Evolutionary conservation across 1,140 invertebrate genomes (phyloP).

Genomic region (Atopsyche davidsoni): DNA sequence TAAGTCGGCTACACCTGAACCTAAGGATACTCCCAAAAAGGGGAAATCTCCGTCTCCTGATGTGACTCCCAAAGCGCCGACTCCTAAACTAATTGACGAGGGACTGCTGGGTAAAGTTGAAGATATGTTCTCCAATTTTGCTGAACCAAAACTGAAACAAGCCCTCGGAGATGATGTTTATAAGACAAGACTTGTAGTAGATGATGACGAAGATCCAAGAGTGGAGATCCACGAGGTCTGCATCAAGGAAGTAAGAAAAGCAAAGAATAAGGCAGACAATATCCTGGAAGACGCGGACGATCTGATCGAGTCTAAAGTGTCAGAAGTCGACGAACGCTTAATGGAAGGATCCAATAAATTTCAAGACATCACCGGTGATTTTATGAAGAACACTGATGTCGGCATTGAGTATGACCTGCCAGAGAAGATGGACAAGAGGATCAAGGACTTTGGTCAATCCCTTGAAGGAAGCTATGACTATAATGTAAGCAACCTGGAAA

Average conservation of each 20-base stretch:
- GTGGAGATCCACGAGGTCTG: conserved; percentile 39
- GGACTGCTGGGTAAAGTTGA: conserved; percentile 45
- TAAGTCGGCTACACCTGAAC: conserved; percentile 9
- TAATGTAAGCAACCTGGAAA: conserved; percentile 30
- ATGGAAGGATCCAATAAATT: conserved; percentile 11
- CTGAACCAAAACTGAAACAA: conserved; percentile 36
- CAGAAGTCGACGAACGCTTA: conserved; percentile 6
- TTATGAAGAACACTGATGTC: conserved; percentile 2
- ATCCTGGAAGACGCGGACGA: conserved; percentile 15
- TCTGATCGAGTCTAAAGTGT: conserved; percentile 11
- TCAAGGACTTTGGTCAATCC: conserved; percentile 24
- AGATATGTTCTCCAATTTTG: conserved; percentile 46
- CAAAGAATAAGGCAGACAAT: conserved; percentile 8
- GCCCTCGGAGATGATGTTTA: conserved; percentile 40
- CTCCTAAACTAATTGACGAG: conserved; percentile 42
- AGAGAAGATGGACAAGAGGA: conserved; percentile 20
- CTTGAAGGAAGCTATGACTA: conserved; percentile 30
- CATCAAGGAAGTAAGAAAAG: conserved; percentile 18
- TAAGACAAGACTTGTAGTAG: conserved; percentile 40
- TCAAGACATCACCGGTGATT: conserved; percentile 2
- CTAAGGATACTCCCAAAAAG: neutral
- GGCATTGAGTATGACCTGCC: conserved; percentile 23
- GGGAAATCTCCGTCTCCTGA: neutral
- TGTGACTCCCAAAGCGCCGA: neutral
- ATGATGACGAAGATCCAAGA: conserved; percentile 38